Evolutionary conservation across 1,140 invertebrate species (phyloP), one percentile per base, ranked within the genome.

Genomic region (Apis cerana): DNA sequence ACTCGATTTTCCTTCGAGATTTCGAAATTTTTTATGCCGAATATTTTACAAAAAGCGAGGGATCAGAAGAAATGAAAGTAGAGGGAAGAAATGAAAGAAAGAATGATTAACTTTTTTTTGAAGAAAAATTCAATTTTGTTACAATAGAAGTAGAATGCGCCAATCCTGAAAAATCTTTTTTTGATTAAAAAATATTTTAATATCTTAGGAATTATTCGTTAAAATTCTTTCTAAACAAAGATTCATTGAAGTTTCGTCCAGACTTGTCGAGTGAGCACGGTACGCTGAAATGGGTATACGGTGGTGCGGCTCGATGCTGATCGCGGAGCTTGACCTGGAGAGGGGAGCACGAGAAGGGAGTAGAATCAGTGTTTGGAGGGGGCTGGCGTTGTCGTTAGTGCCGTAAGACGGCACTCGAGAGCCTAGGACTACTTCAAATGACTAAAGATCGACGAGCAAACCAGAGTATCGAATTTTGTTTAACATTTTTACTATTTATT

Each of bases 261-360:
- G 72, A 64, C 54, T 82, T 52, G 65, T 72, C 56, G 80, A 69
- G 68, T 75, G 86, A 85, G 75, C 74, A 87, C 75, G 59, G 82
- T 69, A 68, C 74, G 67, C 27, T 58, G 65, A 56, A 75, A 83
- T 76, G 75, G 85, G 78, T 75, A 75, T 77, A 85, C 80, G 69
- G n/a, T 12, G 68, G 85, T 75, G 78, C 82, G 61, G 86, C 86
- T 88, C 86, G 86, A 87, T 88, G 85, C 86, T 88, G 86, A 88
- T 88, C 85, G 83, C 86, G 70, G 85, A 80, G 87, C 86, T 85
- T 88, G 86, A 88, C 85, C 85, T 62, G 71, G 61, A 61, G 81
- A 67, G 59, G 70, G 56, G 58, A 75, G 70, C 1, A 43, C 17
- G 27, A 21, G 27, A 33, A 72, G 56, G 70, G 74, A 78, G 82